Conservation (phyloP, 1,140 invertebrate genomes). For the Polypedilum pembai region DNA sequence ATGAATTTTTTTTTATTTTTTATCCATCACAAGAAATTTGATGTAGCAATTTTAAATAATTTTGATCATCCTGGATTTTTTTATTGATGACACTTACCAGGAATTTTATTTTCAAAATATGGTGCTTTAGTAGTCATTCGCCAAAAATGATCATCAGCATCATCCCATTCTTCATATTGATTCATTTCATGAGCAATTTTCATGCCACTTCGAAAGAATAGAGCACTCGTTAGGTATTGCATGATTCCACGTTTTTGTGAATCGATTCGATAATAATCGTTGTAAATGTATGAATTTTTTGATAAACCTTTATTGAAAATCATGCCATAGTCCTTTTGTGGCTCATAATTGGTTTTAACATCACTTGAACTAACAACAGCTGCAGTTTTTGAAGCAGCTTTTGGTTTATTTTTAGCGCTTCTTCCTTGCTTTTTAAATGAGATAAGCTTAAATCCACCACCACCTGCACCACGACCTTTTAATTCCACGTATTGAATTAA, state of each 20-base stretch:
- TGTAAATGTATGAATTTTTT: background rate
- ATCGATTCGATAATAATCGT: background rate
- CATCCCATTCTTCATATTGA: background rate
- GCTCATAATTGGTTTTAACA: background rate
- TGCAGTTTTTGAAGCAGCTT: background rate
- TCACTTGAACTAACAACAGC: background rate
- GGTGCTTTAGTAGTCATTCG: background rate
- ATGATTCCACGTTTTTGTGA: background rate
- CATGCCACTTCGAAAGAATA: background rate
- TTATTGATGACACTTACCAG: background rate
- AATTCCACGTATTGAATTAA: background rate
- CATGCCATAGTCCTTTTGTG: background rate
- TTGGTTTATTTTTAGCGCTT: background rate
- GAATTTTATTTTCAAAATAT: constrained; percentile 1
- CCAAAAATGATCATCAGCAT: background rate
- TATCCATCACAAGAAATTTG: background rate
- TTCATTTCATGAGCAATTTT: background rate
- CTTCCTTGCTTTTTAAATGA: background rate
- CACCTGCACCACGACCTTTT: background rate
- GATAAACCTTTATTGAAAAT: constrained; percentile 12
- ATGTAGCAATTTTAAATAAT: background rate
- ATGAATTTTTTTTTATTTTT: background rate
- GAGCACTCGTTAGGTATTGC: background rate
- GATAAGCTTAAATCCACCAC: background rate
- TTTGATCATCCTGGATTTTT: background rate